Conservation (phyloP, 2,797 vertebrate species). For the Pipistrellus nathusii region DNA sequence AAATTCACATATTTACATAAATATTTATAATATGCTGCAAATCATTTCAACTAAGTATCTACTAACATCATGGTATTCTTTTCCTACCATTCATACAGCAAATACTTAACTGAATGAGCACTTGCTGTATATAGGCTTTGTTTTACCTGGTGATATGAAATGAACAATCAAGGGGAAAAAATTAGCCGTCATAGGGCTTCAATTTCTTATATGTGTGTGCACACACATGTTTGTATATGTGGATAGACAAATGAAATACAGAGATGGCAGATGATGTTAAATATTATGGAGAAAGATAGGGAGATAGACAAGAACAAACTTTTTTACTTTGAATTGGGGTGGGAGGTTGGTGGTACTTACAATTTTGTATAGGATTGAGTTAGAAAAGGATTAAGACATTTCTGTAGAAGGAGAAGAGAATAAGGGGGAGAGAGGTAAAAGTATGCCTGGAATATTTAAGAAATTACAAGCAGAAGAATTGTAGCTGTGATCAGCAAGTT, state of each 20-base stretch:
- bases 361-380: not conserved
- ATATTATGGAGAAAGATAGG: not conserved
- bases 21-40: constrained; percentile 13
- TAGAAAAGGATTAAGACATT: not conserved
- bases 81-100: constrained; percentile 13
- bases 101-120: not conserved
- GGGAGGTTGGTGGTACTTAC: not conserved
- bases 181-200: not conserved
- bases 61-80: not conserved
- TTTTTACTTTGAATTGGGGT: not conserved
- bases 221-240: not conserved
- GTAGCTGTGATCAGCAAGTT: not conserved
- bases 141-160: constrained; percentile 54
- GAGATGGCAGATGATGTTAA: not conserved
- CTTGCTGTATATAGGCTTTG: not conserved
- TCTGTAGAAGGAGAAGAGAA: not conserved
- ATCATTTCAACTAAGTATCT: constrained; percentile 53
- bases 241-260: not conserved
- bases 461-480: not conserved
- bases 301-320: not conserved
- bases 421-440: not conserved
- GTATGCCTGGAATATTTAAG: not conserved
- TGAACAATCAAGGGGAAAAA: not conserved
- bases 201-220: not conserved
- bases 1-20: constrained; percentile 18